Percentiles rank a stretch among this genome's conserved stretches.
phyloP scores from a whole-genome alignment of 1,140 invertebrate genomes.

The Papilio dardanus region DNA sequence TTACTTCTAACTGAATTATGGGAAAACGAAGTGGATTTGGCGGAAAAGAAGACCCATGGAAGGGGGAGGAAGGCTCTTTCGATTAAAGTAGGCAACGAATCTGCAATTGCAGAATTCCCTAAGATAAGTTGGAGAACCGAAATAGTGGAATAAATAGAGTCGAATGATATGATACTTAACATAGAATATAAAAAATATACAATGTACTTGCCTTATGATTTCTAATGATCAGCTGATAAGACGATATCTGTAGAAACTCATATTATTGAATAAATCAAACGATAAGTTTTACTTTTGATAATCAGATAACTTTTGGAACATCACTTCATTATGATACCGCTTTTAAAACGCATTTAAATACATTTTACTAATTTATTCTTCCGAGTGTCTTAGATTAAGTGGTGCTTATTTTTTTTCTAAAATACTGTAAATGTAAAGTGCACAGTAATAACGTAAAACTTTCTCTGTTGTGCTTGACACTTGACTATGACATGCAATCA shows the following conservation, averaged over 20 bases:
- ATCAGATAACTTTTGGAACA: conserved; percentile 26
- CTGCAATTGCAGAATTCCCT: no score
- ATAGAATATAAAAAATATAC: neutral
- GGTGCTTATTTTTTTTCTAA: conserved; percentile 9
- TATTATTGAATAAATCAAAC: conserved; percentile 23
- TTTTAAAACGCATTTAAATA: neutral
- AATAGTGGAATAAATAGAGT: no score
- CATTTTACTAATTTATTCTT: neutral
- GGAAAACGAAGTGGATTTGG: no score
- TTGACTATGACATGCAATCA: conserved; percentile 18
- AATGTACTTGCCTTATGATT: conserved; percentile 16
- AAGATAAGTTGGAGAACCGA: no score
- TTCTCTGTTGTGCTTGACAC: conserved; percentile 37
- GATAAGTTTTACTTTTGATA: conserved; percentile 37
- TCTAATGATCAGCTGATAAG: conserved; percentile 28
- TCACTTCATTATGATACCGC: conserved; percentile 28
- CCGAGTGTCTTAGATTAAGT: neutral
- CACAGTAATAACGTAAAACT: conserved; percentile 26
- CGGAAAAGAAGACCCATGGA: no score
- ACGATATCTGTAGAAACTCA: conserved; percentile 19
- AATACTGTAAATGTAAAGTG: conserved; percentile 25
- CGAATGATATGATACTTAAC: no score
- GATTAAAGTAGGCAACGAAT: no score
- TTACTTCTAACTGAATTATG: no score
- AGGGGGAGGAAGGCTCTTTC: no score